Percentiles rank a stretch among this genome's conserved stretches.
Evolutionary conservation across 1,140 invertebrate genomes (phyloP).

Genomic region (Augochlora pura): DNA sequence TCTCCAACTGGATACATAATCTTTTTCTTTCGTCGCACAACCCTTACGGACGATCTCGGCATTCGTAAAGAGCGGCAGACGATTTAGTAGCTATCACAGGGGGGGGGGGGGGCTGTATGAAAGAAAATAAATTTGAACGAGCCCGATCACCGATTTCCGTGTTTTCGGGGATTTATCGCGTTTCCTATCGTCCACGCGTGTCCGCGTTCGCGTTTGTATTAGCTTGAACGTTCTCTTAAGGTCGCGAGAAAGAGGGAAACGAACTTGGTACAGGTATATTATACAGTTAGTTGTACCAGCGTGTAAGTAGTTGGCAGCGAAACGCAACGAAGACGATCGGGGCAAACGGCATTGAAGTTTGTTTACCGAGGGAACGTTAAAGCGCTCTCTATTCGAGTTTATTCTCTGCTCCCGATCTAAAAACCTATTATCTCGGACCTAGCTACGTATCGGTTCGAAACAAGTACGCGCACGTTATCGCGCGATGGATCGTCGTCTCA

Average conservation of each 20-base stretch:
- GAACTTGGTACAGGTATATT: too few relatives aligned
- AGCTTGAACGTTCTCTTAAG: neutral
- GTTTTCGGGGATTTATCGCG: neutral
- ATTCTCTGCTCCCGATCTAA: neutral
- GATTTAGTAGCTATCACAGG: too few relatives aligned
- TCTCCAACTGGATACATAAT: neutral
- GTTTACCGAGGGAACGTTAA: slow-evolving; percentile 21
- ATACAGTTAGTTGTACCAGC: too few relatives aligned
- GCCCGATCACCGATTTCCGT: neutral
- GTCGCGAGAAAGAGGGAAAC: neutral
- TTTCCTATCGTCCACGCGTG: neutral
- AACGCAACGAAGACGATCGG: neutral
- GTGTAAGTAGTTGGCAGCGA: neutral
- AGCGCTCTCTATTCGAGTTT: slow-evolving; percentile 9
- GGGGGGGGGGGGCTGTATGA: too few relatives aligned
- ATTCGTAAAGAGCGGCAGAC: neutral
- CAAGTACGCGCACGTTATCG: neutral
- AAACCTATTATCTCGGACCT: slow-evolving; percentile 4
- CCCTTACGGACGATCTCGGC: too few relatives aligned
- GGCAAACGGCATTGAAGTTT: slow-evolving; percentile 21
- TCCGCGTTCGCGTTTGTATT: neutral
- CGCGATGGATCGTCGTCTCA: neutral
- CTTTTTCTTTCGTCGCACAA: too few relatives aligned
- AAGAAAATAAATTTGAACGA: neutral
- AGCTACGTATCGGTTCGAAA: neutral